Percentiles rank a stretch among this genome's conserved stretches.
Conservation (phyloP, 2,113 vertebrate genomes). For the Electrona antarctica region DNA sequence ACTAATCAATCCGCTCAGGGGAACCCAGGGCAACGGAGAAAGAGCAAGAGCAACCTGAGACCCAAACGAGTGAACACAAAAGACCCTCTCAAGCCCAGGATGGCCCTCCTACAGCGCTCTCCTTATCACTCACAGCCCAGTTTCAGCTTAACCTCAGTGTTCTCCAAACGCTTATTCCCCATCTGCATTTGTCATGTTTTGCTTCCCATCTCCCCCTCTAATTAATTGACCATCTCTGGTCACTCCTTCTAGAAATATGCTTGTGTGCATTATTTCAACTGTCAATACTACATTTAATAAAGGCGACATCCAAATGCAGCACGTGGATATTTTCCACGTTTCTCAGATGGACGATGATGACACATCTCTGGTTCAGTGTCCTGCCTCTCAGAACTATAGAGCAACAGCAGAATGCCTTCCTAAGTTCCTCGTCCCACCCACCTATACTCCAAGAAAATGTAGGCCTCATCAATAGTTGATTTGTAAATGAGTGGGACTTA, state of each 20-base stretch:
- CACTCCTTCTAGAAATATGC: too few relatives aligned
- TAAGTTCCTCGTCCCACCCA: background rate
- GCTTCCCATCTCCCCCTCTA: background rate
- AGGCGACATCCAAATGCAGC: too few relatives aligned
- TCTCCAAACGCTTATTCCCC: background rate
- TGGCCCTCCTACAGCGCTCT: background rate
- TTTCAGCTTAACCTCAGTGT: background rate
- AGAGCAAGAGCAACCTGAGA: background rate
- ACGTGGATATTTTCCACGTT: too few relatives aligned
- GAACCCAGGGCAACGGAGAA: conserved; percentile 6
- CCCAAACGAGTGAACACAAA: background rate
- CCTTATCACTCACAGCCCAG: background rate
- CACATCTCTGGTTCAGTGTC: too few relatives aligned
- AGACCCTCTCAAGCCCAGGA: background rate
- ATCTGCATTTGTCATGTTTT: background rate
- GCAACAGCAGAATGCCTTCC: too few relatives aligned
- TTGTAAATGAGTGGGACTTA: conserved; percentile 35
- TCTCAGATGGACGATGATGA: too few relatives aligned
- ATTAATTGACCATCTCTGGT: background rate
- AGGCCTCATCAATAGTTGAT: conserved; percentile 45
- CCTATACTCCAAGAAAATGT: background rate
- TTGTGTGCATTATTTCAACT: too few relatives aligned
- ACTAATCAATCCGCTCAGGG: conserved; percentile 43
- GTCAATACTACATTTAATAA: too few relatives aligned
- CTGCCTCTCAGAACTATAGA: too few relatives aligned